These are phyloP conservation scores for Peromyscus nudipes DNA, from an alignment of 2,797 vertebrate species.

Conservation along the genomic window DNA sequence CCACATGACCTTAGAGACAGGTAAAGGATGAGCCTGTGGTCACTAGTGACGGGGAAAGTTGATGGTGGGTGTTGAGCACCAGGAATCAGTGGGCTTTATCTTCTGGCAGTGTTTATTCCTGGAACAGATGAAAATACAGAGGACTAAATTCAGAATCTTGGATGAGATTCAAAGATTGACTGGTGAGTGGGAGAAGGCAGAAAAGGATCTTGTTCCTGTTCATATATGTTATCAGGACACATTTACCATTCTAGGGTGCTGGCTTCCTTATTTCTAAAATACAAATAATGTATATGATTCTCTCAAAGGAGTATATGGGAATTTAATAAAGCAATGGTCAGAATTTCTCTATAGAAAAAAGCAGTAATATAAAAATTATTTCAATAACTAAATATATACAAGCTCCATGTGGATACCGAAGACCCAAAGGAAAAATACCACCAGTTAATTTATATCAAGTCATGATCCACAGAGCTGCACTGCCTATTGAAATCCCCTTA, in stretches of 20 bases:
- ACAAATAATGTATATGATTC: conserved; percentile 41
- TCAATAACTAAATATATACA: conserved; percentile 43
- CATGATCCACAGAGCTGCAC: conserved; percentile 12
- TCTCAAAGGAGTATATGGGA: conserved; percentile 40
- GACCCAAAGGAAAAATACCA: conserved; percentile 34
- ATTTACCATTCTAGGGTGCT: conserved; percentile 14
- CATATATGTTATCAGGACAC: not conserved
- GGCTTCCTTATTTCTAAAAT: conserved; percentile 66
- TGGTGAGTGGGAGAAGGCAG: not conserved
- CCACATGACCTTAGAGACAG: conserved; percentile 21
- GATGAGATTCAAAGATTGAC: conserved; percentile 42
- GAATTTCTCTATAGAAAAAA: conserved; percentile 64
- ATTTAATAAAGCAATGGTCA: conserved; percentile 57
- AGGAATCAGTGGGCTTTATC: conserved; percentile 65
- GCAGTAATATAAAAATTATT: conserved; percentile 58
- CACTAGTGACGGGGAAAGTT: conserved; percentile 43
- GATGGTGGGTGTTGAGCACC: conserved; percentile 43
- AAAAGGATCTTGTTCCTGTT: conserved; percentile 43
- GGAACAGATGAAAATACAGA: conserved; percentile 68
- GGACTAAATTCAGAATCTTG: conserved; percentile 63
- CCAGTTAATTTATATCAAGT: not conserved
- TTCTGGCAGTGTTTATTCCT: conserved; percentile 67
- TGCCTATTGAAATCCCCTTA: not conserved
- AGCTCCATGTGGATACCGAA: not conserved
- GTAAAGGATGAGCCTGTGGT: conserved; percentile 59